Conservation (phyloP, 1,140 invertebrate genomes). For the Pantala flavescens region DNA sequence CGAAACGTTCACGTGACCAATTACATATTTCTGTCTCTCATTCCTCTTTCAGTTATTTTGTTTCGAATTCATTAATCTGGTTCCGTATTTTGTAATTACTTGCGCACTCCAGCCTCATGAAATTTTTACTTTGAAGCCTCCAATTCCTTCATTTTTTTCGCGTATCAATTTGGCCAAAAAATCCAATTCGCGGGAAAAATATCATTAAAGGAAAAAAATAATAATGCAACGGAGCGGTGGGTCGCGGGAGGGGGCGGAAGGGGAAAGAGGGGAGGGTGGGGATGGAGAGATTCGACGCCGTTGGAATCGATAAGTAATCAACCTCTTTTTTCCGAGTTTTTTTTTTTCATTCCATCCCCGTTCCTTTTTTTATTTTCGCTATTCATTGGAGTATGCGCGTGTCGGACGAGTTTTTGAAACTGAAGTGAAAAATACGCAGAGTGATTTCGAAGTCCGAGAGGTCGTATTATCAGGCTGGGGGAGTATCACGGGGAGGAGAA, state of each 20-base stretch:
- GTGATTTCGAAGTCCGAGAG: too few relatives aligned
- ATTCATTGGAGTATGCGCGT: not conserved
- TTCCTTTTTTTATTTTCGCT: not conserved
- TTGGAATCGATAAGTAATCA: constrained; percentile 7
- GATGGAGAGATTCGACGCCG: not conserved
- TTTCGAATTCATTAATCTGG: not conserved
- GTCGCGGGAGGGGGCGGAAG: not conserved
- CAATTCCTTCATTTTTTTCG: not conserved
- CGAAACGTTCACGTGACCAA: not conserved
- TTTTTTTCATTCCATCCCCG: not conserved
- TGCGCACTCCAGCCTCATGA: not conserved
- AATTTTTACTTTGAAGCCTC: constrained; percentile 8
- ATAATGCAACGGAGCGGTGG: not conserved
- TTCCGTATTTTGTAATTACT: constrained; percentile 3
- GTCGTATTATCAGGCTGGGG: too few relatives aligned
- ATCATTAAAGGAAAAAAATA: constrained; percentile 8
- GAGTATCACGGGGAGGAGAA: too few relatives aligned
- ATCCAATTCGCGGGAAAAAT: constrained; percentile 9
- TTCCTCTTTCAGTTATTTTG: not conserved
- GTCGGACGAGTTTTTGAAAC: not conserved
- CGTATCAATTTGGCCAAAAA: constrained; percentile 4
- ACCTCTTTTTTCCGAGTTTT: not conserved
- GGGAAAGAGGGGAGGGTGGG: not conserved
- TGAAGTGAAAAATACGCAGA: too few relatives aligned
- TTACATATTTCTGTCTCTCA: not conserved